Conservation (phyloP, 1,140 invertebrate species). For the Harpegnathos saltator region DNA sequence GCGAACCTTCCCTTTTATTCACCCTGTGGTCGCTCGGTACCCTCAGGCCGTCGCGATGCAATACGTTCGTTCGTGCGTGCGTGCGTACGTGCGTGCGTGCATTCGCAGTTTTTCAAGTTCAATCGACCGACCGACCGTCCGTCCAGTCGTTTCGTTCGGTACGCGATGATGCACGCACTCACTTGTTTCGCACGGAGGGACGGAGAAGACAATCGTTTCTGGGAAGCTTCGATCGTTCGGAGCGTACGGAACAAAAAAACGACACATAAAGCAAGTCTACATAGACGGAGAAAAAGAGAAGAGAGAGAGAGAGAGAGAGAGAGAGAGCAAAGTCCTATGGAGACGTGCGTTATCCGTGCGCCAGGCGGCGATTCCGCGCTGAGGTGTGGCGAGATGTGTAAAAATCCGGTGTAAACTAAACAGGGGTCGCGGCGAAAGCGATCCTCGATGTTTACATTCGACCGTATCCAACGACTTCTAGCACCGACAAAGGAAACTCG, state of each 20-base stretch:
- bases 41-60: constrained; percentile 1
- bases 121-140: constrained; percentile 9
- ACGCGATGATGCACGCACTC: constrained; percentile 9
- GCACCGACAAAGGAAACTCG: constrained; percentile 47
- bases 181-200: constrained; percentile 16
- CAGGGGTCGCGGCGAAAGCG: not conserved
- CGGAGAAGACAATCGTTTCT: not conserved
- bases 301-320: too few species aligned
- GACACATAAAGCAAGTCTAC: too few species aligned
- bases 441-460: constrained; percentile 35
- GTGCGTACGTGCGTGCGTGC: constrained; percentile 14
- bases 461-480: not conserved
- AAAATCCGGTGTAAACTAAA: constrained; percentile 24
- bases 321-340: too few species aligned
- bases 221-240: constrained; percentile 10
- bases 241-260: constrained; percentile 8
- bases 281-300: too few species aligned
- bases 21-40: constrained; percentile 32
- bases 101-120: constrained; percentile 27
- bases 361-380: not conserved
- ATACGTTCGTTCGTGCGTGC: not conserved
- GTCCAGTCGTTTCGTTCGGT: constrained; percentile 47
- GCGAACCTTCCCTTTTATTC: constrained; percentile 67
- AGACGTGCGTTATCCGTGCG: too few species aligned
- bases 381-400: constrained; percentile 13